Conservation (phyloP, 2,888 invertebrate species). For the Eupithecia subumbrata region DNA sequence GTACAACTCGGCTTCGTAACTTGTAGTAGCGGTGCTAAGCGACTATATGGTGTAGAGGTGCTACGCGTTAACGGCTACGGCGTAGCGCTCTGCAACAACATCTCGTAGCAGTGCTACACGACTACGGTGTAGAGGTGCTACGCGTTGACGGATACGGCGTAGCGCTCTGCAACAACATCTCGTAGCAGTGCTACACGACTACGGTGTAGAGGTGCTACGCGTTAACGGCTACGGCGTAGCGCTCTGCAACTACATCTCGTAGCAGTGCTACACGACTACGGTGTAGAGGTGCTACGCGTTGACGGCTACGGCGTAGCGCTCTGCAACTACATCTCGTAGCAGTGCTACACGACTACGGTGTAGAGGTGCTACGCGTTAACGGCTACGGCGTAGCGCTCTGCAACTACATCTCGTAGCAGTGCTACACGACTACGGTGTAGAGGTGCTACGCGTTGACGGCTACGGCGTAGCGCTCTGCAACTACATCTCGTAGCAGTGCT, state of each 20-base stretch:
- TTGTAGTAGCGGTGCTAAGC: too few relatives aligned
- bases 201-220: neutral
- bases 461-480: neutral
- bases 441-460: neutral
- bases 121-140: neutral
- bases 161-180: neutral
- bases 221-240: neutral
- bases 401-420: neutral
- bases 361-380: neutral
- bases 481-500: too few relatives aligned
- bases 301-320: neutral
- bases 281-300: neutral
- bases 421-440: neutral
- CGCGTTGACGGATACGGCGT: neutral
- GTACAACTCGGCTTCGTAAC: too few relatives aligned
- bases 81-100: neutral
- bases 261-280: neutral
- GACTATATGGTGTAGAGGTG: neutral
- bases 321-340: neutral
- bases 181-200: neutral
- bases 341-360: neutral
- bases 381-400: neutral
- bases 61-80: neutral
- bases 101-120: neutral
- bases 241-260: neutral